Percentiles rank a stretch among this genome's conserved stretches.
These are phyloP conservation scores for Apodemia mormo DNA, from an alignment of 2,888 invertebrate genomes.

Conservation along the genomic window DNA sequence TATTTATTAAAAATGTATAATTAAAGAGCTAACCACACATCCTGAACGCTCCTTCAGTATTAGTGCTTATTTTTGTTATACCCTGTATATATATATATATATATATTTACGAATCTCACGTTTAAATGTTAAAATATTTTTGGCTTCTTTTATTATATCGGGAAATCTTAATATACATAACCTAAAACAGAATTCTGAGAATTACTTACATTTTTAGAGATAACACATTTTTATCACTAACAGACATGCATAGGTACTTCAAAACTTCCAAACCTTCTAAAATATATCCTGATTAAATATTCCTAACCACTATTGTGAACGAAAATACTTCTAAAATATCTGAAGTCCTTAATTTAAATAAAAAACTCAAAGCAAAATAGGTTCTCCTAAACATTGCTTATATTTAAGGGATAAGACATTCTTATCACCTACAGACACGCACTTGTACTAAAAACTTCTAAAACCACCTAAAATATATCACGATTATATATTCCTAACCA, in stretches of 20 bases:
- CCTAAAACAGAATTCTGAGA: no score
- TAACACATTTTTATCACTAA: no score
- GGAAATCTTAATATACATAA: no score
- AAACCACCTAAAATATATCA: conserved; percentile 10
- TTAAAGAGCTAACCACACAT: no score
- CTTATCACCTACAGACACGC: not conserved
- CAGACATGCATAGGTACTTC: not conserved
- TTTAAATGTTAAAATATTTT: no score
- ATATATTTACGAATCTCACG: no score
- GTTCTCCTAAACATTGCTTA: not conserved
- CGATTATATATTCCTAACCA: conserved; percentile 13
- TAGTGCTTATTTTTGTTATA: no score
- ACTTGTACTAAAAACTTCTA: not conserved
- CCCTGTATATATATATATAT: no score
- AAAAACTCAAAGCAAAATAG: not conserved
- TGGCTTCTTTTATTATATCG: no score
- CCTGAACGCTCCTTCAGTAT: no score
- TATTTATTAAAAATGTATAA: no score
- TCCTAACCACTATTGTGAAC: not conserved
- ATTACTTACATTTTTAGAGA: no score
- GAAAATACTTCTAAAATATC: not conserved
- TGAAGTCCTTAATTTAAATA: not conserved
- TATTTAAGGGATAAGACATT: not conserved
- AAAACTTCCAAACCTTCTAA: not conserved
- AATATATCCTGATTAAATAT: not conserved